phyloP scores from a whole-genome alignment of 2,113 vertebrate genomes.

The Pseudolaguvia tuberculata region DNA sequence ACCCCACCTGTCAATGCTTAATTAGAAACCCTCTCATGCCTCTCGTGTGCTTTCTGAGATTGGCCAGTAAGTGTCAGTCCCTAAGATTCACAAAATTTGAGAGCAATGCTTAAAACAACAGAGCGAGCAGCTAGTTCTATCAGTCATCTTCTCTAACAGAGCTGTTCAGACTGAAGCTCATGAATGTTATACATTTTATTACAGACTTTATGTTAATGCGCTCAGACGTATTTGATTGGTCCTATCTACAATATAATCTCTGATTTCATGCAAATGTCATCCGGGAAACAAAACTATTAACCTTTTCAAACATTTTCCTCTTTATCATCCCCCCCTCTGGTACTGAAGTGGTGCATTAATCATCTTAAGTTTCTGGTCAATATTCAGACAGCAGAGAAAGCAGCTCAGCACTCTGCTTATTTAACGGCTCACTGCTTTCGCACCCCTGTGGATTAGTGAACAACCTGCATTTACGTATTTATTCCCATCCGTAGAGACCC shows the following conservation, averaged over 20 bases:
- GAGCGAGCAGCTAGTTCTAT: background rate
- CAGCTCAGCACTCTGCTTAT: slow-evolving; percentile 54
- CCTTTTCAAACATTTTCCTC: slow-evolving; percentile 26
- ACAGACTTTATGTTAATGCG: background rate
- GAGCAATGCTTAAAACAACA: slow-evolving; percentile 9
- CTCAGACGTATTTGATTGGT: background rate
- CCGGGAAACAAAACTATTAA: slow-evolving; percentile 50
- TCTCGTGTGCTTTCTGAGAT: slow-evolving; percentile 23
- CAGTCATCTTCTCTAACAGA: slow-evolving; percentile 23
- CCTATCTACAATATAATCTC: slow-evolving; percentile 23
- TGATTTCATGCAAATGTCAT: slow-evolving; percentile 34
- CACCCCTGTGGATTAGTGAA: slow-evolving; percentile 55
- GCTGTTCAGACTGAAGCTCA: slow-evolving; percentile 2
- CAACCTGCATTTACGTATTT: slow-evolving; percentile 53
- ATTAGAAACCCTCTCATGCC: slow-evolving; percentile 41
- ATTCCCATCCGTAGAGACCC: slow-evolving; percentile 50
- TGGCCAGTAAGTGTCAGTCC: slow-evolving; percentile 19
- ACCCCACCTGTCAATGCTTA: slow-evolving; percentile 50
- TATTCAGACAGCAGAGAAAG: slow-evolving; percentile 51
- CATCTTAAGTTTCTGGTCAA: slow-evolving; percentile 57
- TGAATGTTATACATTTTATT: slow-evolving; percentile 24
- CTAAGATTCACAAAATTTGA: slow-evolving; percentile 25
- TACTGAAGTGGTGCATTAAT: slow-evolving; percentile 53
- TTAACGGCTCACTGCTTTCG: slow-evolving; percentile 53
- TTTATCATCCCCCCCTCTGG: slow-evolving; percentile 19